Base-by-base conservation (phyloP, 2,113 vertebrate genomes). In the Halcyon senegalensis region DNA sequence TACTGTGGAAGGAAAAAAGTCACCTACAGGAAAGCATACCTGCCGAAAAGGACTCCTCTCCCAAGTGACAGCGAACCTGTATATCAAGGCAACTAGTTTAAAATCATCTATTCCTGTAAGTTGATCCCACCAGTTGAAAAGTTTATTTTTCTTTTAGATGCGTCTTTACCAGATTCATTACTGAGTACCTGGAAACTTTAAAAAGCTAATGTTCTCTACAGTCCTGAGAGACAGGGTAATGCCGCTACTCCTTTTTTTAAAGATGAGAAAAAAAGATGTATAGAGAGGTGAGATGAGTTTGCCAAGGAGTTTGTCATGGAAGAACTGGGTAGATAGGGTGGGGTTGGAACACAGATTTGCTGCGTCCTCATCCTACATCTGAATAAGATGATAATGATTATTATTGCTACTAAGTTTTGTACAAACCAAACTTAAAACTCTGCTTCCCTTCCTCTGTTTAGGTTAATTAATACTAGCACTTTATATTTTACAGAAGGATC, bases 31-130 rank as follows among this genome's bases (percentile, higher is more conserved):
- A 64, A 95, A 89, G 87, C 85, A 84, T 19, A 96, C 92, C 72
- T 92, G 94, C 89, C 78, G 95, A 30, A 96, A 88, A 95, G 94
- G 82, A 93, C 89, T 89, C 21, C 90, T 98, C 82, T 97, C 91
- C 67, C 93, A 87, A 39, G 95, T 97, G 60, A 96, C 97, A 35
- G 97, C 97, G 59, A 95, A 48, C 20, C 94, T 98, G 30, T 96
- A 88, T 79, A 37, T 94, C 94, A 97, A 97, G 89, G 90, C 92
- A 80, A 94, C 94, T 41, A 86, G 86, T 92, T 94, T 98, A 84
- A 97, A 97, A 92, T 91, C 97, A 81, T 96, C 96, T 72, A 25
- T 97, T 96, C 96, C 97, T 67, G 97, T 98, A 97, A 98, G 98
- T 97, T 94, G 91, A 93, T 74, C 31, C 66, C 78, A 80, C 30